Evolutionary conservation across 2,113 vertebrate genomes (phyloP).

Genomic region (Dissostichus mawsoni): DNA sequence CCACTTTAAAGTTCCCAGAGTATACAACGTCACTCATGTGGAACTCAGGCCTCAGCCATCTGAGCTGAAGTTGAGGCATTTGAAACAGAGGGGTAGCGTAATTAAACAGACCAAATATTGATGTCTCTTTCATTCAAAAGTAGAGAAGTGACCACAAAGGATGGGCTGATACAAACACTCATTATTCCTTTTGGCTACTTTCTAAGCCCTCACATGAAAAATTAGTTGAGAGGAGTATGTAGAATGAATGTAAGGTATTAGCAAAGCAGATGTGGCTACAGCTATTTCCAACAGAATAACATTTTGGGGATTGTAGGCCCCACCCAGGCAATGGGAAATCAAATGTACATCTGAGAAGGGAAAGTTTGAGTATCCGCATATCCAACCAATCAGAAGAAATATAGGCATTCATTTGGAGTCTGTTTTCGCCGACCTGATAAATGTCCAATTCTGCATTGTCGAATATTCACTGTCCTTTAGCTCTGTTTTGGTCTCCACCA

Average conservation of each 20-base stretch:
- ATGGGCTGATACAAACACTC: slow-evolving; percentile 23
- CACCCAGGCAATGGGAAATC: background rate
- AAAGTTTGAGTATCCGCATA: too few species aligned
- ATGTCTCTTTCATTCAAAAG: slow-evolving; percentile 28
- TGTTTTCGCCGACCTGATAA: background rate
- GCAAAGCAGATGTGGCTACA: background rate
- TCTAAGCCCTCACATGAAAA: slow-evolving; percentile 1
- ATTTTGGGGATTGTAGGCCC: background rate
- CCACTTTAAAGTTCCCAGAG: slow-evolving; percentile 61
- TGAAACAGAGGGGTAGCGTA: slow-evolving; percentile 2
- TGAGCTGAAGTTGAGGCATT: slow-evolving; percentile 18
- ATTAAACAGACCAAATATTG: slow-evolving; percentile 25
- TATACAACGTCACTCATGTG: slow-evolving; percentile 47
- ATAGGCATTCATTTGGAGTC: background rate
- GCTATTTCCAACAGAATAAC: background rate
- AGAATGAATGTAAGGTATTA: slow-evolving; percentile 1
- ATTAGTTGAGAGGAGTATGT: background rate
- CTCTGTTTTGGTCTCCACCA: background rate
- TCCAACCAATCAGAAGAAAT: too few species aligned
- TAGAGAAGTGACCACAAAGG: slow-evolving; percentile 15
- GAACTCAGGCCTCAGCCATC: slow-evolving; percentile 12
- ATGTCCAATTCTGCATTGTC: background rate
- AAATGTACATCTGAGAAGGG: background rate
- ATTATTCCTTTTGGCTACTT: background rate
- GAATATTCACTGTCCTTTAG: background rate